Evolutionary conservation across 1,140 invertebrate genomes (phyloP).

Genomic region (Oscheius sp.): DNA sequence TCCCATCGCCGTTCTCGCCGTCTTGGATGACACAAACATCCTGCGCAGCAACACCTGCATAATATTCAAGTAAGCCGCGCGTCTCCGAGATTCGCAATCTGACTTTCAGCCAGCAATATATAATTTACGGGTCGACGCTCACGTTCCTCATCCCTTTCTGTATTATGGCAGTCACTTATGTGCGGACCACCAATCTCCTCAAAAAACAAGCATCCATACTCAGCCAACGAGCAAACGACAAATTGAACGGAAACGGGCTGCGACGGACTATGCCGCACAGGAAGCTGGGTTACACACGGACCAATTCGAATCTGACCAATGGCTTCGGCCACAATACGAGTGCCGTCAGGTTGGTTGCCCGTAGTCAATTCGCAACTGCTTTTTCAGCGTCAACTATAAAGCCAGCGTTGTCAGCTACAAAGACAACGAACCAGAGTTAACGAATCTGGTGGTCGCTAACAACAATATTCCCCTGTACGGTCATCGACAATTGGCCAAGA

Average conservation of each 20-base stretch:
- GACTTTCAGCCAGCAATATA: conserved; percentile 84
- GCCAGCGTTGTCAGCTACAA: conserved; percentile 1
- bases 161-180: conserved; percentile 89
- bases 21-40: conserved; percentile 65
- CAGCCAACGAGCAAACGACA: conserved; percentile 36
- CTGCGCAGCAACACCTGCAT: conserved; percentile 69
- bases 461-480: background rate
- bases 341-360: background rate
- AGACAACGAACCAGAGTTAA: background rate
- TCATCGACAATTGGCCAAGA: background rate
- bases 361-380: background rate
- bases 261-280: conserved; percentile 49
- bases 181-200: conserved; percentile 79
- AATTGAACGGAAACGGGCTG: conserved; percentile 45
- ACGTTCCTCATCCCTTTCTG: conserved; percentile 91
- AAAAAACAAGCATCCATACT: conserved; percentile 64
- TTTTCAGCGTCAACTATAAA: background rate
- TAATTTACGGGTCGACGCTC: conserved; percentile 85
- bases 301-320: conserved; percentile 14
- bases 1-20: conserved; percentile 81
- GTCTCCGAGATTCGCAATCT: conserved; percentile 51
- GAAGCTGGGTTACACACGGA: conserved; percentile 45
- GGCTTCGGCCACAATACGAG: background rate
- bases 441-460: background rate
- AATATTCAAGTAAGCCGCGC: conserved; percentile 63